Evolutionary conservation across 2,888 invertebrate species (phyloP).

Genomic region (Platerodrilus igneus): DNA sequence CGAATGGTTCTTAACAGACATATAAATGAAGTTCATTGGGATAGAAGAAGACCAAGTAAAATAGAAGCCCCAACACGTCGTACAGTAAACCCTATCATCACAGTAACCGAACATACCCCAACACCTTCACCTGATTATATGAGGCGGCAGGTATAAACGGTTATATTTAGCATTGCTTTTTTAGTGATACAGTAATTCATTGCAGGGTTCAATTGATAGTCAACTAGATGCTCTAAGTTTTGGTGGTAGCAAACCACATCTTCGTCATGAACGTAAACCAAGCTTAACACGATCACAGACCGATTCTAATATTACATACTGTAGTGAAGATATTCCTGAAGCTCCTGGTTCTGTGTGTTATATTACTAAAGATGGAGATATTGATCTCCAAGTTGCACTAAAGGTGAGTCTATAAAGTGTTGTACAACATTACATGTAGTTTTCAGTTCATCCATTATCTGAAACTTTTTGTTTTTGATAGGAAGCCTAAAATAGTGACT

Average conservation of each 20-base stretch:
- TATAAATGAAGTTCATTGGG: slow-evolving; percentile 65
- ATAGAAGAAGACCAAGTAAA: slow-evolving; percentile 55
- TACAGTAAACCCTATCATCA: slow-evolving; percentile 90
- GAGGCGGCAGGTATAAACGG: slow-evolving; percentile 63
- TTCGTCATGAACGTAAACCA: slow-evolving; percentile 63
- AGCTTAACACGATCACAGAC: slow-evolving; percentile 82
- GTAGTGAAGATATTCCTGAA: slow-evolving; percentile 80
- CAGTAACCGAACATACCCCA: slow-evolving; percentile 94
- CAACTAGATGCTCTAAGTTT: slow-evolving; percentile 70
- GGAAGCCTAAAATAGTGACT: no score
- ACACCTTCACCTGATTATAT: slow-evolving; percentile 85
- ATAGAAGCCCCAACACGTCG: slow-evolving; percentile 55
- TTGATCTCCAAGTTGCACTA: slow-evolving; percentile 83
- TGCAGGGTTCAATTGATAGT: slow-evolving; percentile 78
- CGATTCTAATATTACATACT: slow-evolving; percentile 87
- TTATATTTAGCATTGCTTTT: neutral
- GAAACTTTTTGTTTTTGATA: neutral
- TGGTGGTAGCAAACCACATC: slow-evolving; percentile 53
- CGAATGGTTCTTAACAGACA: no score
- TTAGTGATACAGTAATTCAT: slow-evolving; percentile 1
- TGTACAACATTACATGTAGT: no score
- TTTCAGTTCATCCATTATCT: neutral
- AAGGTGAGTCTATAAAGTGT: no score
- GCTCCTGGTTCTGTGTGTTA: slow-evolving; percentile 86
- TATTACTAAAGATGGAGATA: slow-evolving; percentile 91